phyloP scores from a whole-genome alignment of 2,113 vertebrate species.

The Columba janthina region DNA sequence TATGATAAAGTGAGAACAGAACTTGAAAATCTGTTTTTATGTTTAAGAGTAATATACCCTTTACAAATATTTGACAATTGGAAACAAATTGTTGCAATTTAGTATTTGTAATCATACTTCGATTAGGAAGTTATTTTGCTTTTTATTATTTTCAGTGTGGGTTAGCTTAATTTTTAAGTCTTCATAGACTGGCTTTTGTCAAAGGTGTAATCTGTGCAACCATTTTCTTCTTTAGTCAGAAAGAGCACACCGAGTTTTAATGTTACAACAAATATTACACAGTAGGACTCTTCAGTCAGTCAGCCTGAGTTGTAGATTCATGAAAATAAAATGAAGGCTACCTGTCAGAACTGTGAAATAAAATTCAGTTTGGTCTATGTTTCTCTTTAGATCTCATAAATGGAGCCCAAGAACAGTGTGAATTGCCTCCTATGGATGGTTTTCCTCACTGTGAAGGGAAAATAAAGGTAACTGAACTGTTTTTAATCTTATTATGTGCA shows the following conservation, averaged over 20 bases:
- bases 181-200: background rate
- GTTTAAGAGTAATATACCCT: background rate
- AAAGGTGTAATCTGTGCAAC: background rate
- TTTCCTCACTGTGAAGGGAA: conserved; percentile 98
- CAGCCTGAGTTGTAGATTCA: background rate
- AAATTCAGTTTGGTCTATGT: background rate
- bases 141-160: background rate
- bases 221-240: background rate
- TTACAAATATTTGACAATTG: background rate
- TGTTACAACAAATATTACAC: background rate
- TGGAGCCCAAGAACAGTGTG: conserved; percentile 97
- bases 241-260: background rate
- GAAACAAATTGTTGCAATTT: background rate
- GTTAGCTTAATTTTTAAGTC: background rate
- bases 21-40: background rate
- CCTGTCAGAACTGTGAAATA: conserved; percentile 10
- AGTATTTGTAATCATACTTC: background rate
- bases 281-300: background rate
- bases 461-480: conserved; percentile 83
- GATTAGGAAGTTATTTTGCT: background rate
- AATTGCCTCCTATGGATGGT: conserved; percentile 95
- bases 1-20: background rate
- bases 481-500: background rate
- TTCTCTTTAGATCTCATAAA: conserved; percentile 90
- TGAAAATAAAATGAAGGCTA: background rate